Evolutionary conservation across 1,140 invertebrate species (phyloP).

Genomic region (Drosophila lacertosa): DNA sequence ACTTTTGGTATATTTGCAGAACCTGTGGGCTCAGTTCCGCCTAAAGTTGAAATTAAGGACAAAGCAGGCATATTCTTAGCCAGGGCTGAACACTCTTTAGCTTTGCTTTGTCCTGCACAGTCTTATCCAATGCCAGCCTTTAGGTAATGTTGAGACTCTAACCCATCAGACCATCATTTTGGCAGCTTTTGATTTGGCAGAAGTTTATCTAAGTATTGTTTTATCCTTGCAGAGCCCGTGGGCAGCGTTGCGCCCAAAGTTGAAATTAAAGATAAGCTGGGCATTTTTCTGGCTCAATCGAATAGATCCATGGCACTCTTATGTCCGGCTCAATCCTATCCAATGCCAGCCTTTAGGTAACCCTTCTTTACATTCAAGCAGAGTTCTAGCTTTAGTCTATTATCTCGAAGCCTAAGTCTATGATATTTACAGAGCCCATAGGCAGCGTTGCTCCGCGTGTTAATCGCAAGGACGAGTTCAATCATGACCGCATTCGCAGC

Average conservation of each 20-base stretch:
- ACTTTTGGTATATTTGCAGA: slow-evolving; percentile 63
- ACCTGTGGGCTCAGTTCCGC: slow-evolving; percentile 88
- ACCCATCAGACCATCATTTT: no score
- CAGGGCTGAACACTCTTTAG: slow-evolving; percentile 82
- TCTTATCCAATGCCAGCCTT: slow-evolving; percentile 88
- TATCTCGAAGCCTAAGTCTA: not conserved
- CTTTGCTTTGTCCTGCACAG: slow-evolving; percentile 89
- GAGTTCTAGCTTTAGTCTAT: not conserved
- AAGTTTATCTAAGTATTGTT: not conserved
- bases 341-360: slow-evolving; percentile 87
- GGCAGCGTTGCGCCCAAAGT: slow-evolving; percentile 86
- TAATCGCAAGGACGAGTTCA: slow-evolving; percentile 89
- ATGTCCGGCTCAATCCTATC: slow-evolving; percentile 88
- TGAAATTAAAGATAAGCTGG: slow-evolving; percentile 86
- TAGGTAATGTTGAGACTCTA: slow-evolving; percentile 84
- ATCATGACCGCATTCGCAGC: slow-evolving; percentile 85
- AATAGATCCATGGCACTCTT: slow-evolving; percentile 84
- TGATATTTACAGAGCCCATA: slow-evolving; percentile 87
- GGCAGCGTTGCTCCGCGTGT: slow-evolving; percentile 90
- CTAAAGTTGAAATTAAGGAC: slow-evolving; percentile 86
- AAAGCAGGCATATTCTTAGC: slow-evolving; percentile 81
- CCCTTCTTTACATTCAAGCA: slow-evolving; percentile 20
- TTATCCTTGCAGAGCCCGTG: slow-evolving; percentile 85
- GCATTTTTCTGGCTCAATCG: slow-evolving; percentile 56
- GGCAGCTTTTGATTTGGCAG: slow-evolving; percentile 3